Evolutionary conservation across 2,113 vertebrate genomes (phyloP), one percentile per base, ranked within the genome.

Genomic region (Steatornis caripensis): DNA sequence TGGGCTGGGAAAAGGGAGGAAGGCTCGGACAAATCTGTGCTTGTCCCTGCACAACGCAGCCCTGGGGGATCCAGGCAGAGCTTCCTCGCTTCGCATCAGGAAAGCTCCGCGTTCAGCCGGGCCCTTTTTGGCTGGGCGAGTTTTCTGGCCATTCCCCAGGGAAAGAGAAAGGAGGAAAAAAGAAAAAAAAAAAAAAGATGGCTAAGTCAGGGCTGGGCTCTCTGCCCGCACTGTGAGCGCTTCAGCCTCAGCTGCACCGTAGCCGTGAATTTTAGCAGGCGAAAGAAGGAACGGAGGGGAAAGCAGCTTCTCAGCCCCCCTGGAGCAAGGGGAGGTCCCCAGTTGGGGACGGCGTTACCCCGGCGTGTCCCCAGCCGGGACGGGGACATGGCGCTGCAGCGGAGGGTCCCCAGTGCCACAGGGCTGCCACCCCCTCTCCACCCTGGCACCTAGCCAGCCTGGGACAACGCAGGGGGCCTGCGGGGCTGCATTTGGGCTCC

Each of bases 401-500:
- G 4, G 14, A 69, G 36, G 24, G 41, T 51, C 36, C 49, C 75
- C 55, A 1, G 2, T 6, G 10, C 24, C 29, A 5, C 1, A 1
- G 34, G 37, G 15, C 17, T 69, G 41, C 21, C 41, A 15, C 14
- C 29, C 15, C 11, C 21, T 6, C 53, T 5, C 22, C 51, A 13
- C 8, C 29, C 15, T 24, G 8, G n/a, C 20, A 8, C 7, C 49
- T 7, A 3, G 13, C 43, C 43, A 41, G 43, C 19, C 30, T 2
- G 46, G 66, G 70, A n/a, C n/a, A n/a, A n/a, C 18, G 4, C 9
- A 15, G 27, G 24, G 21, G 20, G 45, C 6, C 23, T 1, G 1
- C 0, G 10, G 36, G 32, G 54, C 36, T 0, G 1, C 15, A 26
- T 30, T 39, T 13, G 4, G 19, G 49, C 55, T n/a, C 39, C 37